Base-by-base conservation (phyloP, 2,888 invertebrate genomes). In the Scotopteryx bipunctaria region DNA sequence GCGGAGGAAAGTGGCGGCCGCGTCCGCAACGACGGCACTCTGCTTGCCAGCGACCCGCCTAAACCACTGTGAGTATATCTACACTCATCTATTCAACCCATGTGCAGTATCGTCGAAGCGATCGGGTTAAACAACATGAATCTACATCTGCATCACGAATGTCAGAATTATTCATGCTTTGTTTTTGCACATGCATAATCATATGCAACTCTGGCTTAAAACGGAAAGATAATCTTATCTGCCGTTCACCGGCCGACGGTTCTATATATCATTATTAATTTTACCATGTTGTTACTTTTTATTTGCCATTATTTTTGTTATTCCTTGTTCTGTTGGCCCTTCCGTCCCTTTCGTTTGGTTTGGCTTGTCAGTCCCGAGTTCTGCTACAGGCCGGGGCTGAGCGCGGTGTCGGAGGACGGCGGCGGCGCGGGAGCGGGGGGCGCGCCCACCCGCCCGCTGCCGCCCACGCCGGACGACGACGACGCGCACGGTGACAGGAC, bases 1-100 rank as follows among this genome's bases (percentile, higher is more conserved):
- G 95, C 95, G 25, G 96, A 95, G 70, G 96, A 95, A 72, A 94
- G 94, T 67, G 94, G 94, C 63, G 95, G 96, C 50, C 91, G 94
- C 64, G 94, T 93, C 53, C 92, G 97, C 64, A 97, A 97, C 73
- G 98, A 99, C 85, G 99, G 98, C 58, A 98, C 99, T 1, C 91
- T 99, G 47, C 92, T 98, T 45, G 98, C 98, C 57, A 98, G 98
- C 73, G 98, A 99, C 91, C 98, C 98, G 47, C 98, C 98, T 14
- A 96, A 98, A 84, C 98, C 98, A 70, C 94, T 99, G 98, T 97
- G 91, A 95, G 96, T 94, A 29, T n/a, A n/a, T 13, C 37, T 11
- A 38, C 14, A 21, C 14, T 27, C 5, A 16, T 25, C 4, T 13
- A n/a, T n/a, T n/a, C n/a, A n/a, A n/a, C n/a, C n/a, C n/a, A n/a